Percentiles rank a stretch among this genome's conserved stretches.
Evolutionary conservation across 37 sponge, comb jelly and placozoan genomes (phyloP).

Genomic region (Diacarnus erythraeanus): DNA sequence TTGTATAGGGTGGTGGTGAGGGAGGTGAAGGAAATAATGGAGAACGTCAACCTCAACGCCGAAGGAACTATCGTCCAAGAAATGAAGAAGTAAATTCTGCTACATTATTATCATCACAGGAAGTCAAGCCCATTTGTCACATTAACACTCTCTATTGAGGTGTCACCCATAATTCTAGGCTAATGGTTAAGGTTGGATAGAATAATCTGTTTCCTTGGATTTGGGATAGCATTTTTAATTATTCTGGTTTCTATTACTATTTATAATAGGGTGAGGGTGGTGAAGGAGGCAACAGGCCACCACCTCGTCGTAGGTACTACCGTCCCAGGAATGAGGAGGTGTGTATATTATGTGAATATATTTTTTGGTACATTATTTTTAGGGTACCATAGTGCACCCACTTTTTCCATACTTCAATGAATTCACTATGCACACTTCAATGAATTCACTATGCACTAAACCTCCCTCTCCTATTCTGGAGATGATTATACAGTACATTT

Average conservation of each 20-base stretch:
- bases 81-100: background rate
- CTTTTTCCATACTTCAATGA: no score
- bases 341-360: no score
- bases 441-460: no score
- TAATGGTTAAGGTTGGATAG: background rate
- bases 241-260: background rate
- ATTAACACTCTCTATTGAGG: no score
- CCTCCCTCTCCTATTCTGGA: background rate
- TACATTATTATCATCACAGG: no score
- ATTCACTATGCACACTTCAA: no score
- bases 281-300: background rate
- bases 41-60: background rate
- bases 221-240: background rate
- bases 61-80: constrained; percentile 24
- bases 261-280: constrained; percentile 15
- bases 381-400: no score
- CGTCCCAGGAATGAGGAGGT: constrained; percentile 1
- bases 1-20: no score
- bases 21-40: background rate
- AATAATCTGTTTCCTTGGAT: no score
- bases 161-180: no score
- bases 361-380: no score
- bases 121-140: no score
- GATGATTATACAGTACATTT: background rate
- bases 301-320: constrained; percentile 32